These are phyloP conservation scores for Cremastinae sp. DNA, from an alignment of 2,888 invertebrate genomes.

Conservation along the genomic window DNA sequence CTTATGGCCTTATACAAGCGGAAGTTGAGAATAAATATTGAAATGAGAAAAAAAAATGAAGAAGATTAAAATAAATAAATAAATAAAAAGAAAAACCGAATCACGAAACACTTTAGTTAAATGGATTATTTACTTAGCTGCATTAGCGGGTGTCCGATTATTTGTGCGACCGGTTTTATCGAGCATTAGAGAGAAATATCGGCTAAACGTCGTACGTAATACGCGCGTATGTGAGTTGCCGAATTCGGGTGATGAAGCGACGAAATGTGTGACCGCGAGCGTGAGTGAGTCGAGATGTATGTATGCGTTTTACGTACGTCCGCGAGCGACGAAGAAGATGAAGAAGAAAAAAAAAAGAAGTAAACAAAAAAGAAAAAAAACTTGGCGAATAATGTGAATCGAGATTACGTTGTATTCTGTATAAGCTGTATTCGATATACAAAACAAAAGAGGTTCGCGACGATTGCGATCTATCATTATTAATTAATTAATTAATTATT, in stretches of 20 bases:
- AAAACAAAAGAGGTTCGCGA: constrained; percentile 34
- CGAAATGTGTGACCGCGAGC: constrained; percentile 13
- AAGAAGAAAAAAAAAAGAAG: too few relatives aligned
- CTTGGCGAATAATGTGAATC: constrained; percentile 48
- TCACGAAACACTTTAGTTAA: constrained; percentile 55
- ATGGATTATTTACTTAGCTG: constrained; percentile 65
- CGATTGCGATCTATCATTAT: constrained; percentile 56
- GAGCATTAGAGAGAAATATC: constrained; percentile 55
- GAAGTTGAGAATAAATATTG: constrained; percentile 63
- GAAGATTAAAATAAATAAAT: constrained; percentile 36
- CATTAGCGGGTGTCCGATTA: constrained; percentile 63
- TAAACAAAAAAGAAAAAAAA: constrained; percentile 40
- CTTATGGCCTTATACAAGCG: constrained; percentile 76
- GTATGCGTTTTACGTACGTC: constrained; percentile 14
- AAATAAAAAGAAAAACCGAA: constrained; percentile 47
- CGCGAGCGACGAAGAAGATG: too few relatives aligned
- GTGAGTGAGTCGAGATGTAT: background rate
- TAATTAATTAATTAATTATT: constrained; percentile 14
- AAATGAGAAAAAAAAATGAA: constrained; percentile 54
- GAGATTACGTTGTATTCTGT: constrained; percentile 55
- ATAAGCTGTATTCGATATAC: constrained; percentile 55
- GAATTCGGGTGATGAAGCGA: constrained; percentile 26
- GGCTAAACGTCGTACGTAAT: constrained; percentile 48
- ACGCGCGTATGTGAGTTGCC: constrained; percentile 13
- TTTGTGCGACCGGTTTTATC: constrained; percentile 67